A percentile compares a stretch with the other conserved stretches of the same genome.
These are phyloP conservation scores for Neogale vison DNA, from an alignment of 2,113 vertebrate species.

Conservation along the genomic window DNA sequence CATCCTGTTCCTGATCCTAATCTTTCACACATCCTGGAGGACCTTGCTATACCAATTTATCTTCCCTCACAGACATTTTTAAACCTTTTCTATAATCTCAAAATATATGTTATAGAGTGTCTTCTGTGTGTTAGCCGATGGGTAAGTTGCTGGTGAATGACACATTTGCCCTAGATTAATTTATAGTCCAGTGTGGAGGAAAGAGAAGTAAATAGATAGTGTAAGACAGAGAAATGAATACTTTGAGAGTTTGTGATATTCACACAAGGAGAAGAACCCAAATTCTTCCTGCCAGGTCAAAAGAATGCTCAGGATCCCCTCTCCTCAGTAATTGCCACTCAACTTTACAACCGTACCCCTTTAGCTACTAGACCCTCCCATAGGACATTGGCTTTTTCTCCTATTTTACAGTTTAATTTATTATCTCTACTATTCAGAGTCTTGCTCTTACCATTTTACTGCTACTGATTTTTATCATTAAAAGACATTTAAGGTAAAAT, in stretches of 20 bases:
- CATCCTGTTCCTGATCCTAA: neutral
- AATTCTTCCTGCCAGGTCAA: neutral
- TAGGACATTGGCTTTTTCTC: neutral
- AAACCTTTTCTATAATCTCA: neutral
- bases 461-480: neutral
- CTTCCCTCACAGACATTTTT: neutral
- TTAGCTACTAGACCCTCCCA: neutral
- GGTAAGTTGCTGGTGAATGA: neutral
- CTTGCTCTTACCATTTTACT: neutral
- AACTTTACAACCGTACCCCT: neutral
- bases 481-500: slow-evolving; percentile 16
- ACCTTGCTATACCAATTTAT: neutral
- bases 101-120: neutral
- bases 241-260: neutral
- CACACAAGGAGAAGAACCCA: neutral
- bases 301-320: neutral
- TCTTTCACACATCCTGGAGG: neutral
- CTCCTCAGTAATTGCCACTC: neutral
- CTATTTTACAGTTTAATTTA: neutral
- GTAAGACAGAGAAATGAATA: neutral
- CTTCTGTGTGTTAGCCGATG: neutral
- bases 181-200: neutral
- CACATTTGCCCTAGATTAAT: neutral
- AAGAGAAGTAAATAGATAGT: neutral
- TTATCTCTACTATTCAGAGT: neutral